phyloP scores from a whole-genome alignment of 2,888 invertebrate genomes.

The Ormyrus labotus region DNA sequence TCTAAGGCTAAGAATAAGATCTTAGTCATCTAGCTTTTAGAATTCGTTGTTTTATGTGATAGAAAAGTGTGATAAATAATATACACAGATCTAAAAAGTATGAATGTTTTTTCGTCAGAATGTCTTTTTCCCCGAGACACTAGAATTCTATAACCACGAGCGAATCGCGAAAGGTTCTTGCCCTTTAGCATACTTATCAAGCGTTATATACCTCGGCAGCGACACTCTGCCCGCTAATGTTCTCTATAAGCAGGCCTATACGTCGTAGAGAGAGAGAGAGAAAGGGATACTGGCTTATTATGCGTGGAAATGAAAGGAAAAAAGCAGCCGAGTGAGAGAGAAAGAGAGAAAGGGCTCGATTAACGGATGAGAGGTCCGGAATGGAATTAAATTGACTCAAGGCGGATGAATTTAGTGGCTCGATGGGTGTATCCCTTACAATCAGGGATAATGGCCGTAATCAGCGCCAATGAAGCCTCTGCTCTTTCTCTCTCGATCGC shows the following conservation, averaged over 20 bases:
- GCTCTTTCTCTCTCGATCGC: too few species aligned
- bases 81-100: too few species aligned
- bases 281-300: neutral
- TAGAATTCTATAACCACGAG: neutral
- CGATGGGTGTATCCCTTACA: slow-evolving; percentile 54
- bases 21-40: too few species aligned
- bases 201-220: neutral
- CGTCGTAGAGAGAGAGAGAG: slow-evolving; percentile 1
- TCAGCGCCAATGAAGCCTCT: slow-evolving; percentile 34
- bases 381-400: slow-evolving; percentile 54
- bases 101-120: too few species aligned
- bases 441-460: slow-evolving; percentile 54
- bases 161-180: slow-evolving; percentile 26
- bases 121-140: neutral
- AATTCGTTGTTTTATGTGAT: too few species aligned
- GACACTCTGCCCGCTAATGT: neutral
- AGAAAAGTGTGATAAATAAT: too few species aligned
- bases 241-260: slow-evolving; percentile 2
- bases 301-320: neutral
- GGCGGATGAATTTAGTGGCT: slow-evolving; percentile 50
- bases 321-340: neutral
- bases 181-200: slow-evolving; percentile 46
- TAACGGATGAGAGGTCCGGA: slow-evolving; percentile 42
- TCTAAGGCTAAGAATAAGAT: neutral
- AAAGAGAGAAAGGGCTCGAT: slow-evolving; percentile 21